Percentiles rank a stretch among this genome's conserved stretches.
These are phyloP conservation scores for Cantharis nigra DNA, from an alignment of 2,888 invertebrate species.

Conservation along the genomic window DNA sequence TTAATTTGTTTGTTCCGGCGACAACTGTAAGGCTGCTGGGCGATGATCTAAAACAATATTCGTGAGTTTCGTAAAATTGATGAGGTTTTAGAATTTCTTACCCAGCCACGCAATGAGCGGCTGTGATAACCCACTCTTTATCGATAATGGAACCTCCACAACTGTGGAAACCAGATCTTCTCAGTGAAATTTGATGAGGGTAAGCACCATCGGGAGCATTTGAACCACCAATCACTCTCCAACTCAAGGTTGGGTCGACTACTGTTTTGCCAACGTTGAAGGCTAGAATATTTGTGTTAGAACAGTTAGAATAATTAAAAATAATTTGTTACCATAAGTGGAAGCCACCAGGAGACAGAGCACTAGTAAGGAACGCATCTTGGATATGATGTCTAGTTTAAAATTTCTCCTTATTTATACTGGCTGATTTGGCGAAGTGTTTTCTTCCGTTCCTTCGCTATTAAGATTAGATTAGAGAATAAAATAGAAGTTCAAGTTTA, in stretches of 20 bases:
- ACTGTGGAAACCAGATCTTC: conserved; percentile 43
- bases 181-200: conserved; percentile 40
- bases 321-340: neutral
- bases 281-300: neutral
- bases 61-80: neutral
- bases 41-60: neutral
- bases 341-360: neutral
- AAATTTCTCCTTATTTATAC: neutral
- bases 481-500: neutral
- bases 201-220: conserved; percentile 34
- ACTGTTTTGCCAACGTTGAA: neutral
- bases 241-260: neutral
- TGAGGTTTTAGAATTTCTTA: neutral
- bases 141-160: conserved; percentile 41
- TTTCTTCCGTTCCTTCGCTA: neutral
- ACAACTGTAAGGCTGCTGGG: neutral
- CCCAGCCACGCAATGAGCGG: conserved; percentile 40
- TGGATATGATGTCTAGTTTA: neutral
- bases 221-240: conserved; percentile 30
- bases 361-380: neutral
- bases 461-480: neutral
- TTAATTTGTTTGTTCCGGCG: neutral
- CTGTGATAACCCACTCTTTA: conserved; percentile 37
- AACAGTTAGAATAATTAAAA: neutral
- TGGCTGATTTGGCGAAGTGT: neutral